Base-by-base conservation (phyloP, 1,140 invertebrate species). In the Berghia stephanieae region DNA sequence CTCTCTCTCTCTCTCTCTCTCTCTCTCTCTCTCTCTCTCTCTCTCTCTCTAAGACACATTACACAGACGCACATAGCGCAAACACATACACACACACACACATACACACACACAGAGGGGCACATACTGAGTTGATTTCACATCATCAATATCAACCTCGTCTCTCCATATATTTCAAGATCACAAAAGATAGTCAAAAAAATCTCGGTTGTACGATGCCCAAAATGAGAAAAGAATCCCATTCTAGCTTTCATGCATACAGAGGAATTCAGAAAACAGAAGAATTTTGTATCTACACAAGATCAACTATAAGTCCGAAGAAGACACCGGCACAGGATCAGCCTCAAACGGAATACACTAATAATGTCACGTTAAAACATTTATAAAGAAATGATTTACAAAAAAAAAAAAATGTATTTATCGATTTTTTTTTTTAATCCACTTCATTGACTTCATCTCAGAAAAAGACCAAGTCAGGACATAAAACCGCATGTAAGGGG, bases 11-110 rank as follows among this genome's bases (percentile, higher is more conserved):
- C 8, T 60, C 57, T 60, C 8, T 60, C 57, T 60, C 57, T 60
- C 57, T 60, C 57, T 60, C 57, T 60, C 57, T 60, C 57, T 60
- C 57, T 60, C 46, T 52, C 46, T 24, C 46, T 13, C 46, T 52
- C 13, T 24, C 46, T 52, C 46, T 52, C n/a, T 52, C 46, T 52
- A 16, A 52, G 13, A 8, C 57, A 21, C 57, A 10, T 34, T 1
- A 6, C 57, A 60, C 24, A 34, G 10, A n/a, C 57, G 10, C 24
- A 60, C 57, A 21, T 8, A 60, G 24, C 10, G 8, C 36, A 34
- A 60, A 60, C 57, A 21, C 21, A 34, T 13, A 21, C 57, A n/a
- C 8, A 60, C 57, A 60, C 57, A n/a, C 24, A 60, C 57, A 60
- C 36, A 60, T 10, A 60, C 24, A 60, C 13, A 52, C 46, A 52